phyloP scores from a whole-genome alignment of 2,113 vertebrate genomes.

The Podilymbus podiceps region DNA sequence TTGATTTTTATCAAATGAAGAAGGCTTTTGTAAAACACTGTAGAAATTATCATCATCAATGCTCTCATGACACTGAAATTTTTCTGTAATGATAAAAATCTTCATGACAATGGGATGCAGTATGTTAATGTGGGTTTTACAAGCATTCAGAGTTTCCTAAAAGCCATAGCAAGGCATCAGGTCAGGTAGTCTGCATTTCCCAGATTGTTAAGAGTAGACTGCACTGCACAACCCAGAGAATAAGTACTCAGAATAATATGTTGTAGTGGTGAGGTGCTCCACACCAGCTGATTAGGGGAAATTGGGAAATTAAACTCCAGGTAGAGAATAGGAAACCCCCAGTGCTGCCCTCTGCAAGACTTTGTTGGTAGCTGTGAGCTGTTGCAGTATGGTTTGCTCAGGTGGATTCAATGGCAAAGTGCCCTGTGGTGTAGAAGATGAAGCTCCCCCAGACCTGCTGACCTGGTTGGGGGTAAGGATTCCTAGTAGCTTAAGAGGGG shows the following conservation, averaged over 20 bases:
- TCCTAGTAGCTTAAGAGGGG: neutral
- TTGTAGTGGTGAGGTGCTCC: neutral
- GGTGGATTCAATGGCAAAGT: neutral
- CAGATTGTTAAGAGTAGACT: neutral
- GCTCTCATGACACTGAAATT: neutral
- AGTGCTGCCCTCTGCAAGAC: neutral
- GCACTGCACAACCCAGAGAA: neutral
- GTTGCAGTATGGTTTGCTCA: neutral
- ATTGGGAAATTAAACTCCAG: neutral
- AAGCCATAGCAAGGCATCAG: neutral
- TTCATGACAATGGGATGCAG: neutral
- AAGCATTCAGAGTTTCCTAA: neutral
- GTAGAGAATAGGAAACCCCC: neutral
- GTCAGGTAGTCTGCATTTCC: neutral
- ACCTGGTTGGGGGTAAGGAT: neutral
- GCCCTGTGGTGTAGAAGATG: rapidly evolving
- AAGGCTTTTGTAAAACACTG: neutral
- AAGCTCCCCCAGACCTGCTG: neutral
- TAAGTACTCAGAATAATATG: neutral
- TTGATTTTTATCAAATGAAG: neutral
- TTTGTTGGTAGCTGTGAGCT: neutral
- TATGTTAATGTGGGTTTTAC: neutral
- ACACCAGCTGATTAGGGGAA: neutral
- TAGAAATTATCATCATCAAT: neutral
- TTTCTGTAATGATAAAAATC: neutral